A percentile compares a stretch with the other conserved stretches of the same genome.
Conservation (phyloP, 2,797 vertebrate genomes). For the Podarcis lilfordi region DNA sequence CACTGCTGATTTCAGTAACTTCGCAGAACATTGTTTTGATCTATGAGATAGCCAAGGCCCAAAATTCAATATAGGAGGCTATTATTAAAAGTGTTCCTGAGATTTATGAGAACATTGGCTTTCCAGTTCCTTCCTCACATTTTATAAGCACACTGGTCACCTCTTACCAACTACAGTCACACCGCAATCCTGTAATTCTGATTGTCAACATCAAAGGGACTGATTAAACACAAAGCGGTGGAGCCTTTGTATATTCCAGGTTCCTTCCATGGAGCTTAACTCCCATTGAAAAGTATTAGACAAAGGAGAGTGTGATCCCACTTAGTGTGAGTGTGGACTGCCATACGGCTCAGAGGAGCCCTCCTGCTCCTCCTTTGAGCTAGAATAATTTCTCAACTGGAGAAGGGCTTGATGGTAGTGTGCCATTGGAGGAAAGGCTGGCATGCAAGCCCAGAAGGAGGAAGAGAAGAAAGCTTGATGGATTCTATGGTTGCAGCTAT, state of each 20-base stretch:
- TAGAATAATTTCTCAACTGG: not conserved
- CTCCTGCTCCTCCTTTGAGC: not conserved
- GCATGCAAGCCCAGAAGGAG: not conserved
- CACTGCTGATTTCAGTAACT: not conserved
- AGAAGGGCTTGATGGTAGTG: not conserved
- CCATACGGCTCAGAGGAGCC: not conserved
- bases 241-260: not conserved
- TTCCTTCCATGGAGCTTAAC: too few species aligned
- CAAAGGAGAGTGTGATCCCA: not conserved
- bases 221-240: not conserved
- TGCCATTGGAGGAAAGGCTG: not conserved
- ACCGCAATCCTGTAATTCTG: not conserved
- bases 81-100: not conserved
- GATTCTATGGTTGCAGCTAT: not conserved
- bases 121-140: not conserved
- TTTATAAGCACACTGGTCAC: not conserved
- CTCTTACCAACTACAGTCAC: not conserved
- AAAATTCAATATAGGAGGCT: not conserved
- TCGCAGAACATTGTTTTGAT: not conserved
- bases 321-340: not conserved
- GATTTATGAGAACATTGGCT: not conserved
- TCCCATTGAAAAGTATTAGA: not conserved
- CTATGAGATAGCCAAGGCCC: not conserved
- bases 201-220: not conserved
- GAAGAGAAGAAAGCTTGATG: not conserved